Percentiles rank a stretch among this genome's conserved stretches.
These are phyloP conservation scores for Tenebrio molitor DNA, from an alignment of 1,140 invertebrate species.

Conservation along the genomic window DNA sequence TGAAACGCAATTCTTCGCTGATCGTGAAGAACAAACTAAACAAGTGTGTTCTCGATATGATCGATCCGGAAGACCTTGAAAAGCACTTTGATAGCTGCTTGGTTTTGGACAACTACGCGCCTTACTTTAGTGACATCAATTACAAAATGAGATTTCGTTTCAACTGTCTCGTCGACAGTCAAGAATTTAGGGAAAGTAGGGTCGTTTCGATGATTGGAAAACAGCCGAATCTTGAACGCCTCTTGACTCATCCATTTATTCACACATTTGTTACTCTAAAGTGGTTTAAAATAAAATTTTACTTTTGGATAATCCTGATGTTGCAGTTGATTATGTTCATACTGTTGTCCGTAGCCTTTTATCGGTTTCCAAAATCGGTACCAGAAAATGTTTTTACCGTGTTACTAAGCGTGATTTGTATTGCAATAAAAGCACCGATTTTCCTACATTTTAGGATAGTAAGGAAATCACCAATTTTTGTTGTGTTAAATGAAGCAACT, in stretches of 20 bases:
- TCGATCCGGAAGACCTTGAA: constrained; percentile 1
- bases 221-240: neutral
- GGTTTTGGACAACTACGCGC: constrained; percentile 10
- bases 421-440: neutral
- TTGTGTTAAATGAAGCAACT: neutral
- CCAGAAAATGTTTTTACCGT: neutral
- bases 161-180: neutral
- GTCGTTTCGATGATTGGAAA: constrained; percentile 5
- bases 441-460: neutral
- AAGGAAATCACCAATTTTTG: neutral
- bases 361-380: neutral
- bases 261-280: constrained; percentile 13
- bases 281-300: neutral
- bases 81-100: constrained; percentile 3
- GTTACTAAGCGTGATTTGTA: neutral
- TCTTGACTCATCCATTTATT: constrained; percentile 5
- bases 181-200: neutral
- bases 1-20: neutral
- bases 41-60: neutral
- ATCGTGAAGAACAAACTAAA: neutral
- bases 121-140: neutral
- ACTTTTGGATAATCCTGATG: neutral
- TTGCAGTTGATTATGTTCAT: neutral
- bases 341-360: neutral
- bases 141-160: constrained; percentile 16